Conservation (phyloP, 2,888 invertebrate species). For the Alentia gelatinosa region DNA sequence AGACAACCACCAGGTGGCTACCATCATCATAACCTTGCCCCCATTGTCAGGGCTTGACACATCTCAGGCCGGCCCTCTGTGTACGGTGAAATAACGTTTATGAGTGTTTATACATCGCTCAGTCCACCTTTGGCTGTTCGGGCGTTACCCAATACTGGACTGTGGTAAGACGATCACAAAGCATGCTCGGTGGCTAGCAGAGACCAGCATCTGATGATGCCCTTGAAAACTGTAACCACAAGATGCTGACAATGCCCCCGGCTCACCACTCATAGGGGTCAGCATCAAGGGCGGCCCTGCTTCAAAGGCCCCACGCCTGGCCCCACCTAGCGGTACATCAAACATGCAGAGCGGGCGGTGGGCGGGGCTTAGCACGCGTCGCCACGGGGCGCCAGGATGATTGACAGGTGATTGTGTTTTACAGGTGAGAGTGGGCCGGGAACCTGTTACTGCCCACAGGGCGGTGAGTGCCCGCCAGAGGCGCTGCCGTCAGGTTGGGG, state of each 20-base stretch:
- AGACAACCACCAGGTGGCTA: no score
- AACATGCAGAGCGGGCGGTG: background rate
- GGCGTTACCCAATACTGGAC: no score
- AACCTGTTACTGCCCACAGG: background rate
- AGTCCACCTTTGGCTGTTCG: no score
- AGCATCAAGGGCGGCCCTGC: background rate
- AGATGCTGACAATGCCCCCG: background rate
- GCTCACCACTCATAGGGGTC: background rate
- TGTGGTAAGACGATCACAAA: no score
- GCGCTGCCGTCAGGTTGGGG: background rate
- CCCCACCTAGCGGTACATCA: slow-evolving; percentile 24
- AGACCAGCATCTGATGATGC: no score
- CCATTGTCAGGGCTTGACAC: no score
- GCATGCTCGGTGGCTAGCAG: no score
- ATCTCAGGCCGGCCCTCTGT: no score
- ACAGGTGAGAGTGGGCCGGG: background rate
- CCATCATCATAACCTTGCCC: no score
- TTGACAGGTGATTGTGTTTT: background rate
- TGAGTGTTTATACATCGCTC: no score
- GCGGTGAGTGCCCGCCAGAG: background rate
- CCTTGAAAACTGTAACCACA: no score
- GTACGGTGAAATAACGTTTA: no score
- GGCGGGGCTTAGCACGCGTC: background rate
- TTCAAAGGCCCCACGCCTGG: background rate
- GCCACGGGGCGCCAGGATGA: background rate